These are phyloP conservation scores for Sinotaia quadrata DNA, from an alignment of 2,888 invertebrate genomes.

Conservation along the genomic window DNA sequence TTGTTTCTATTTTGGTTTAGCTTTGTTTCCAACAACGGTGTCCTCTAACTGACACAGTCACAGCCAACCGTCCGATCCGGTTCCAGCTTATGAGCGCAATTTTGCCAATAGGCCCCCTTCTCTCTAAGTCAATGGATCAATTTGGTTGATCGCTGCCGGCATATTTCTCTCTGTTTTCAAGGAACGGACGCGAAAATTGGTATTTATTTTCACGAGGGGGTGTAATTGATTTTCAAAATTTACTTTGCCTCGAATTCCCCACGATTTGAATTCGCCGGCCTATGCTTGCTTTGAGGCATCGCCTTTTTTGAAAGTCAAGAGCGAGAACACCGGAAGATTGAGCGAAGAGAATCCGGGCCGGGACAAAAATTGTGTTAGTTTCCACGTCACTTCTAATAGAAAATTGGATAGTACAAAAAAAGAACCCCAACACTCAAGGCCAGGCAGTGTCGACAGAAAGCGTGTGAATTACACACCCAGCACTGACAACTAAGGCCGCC, in stretches of 20 bases:
- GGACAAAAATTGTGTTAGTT: conserved; percentile 1
- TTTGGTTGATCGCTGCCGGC: too few relatives aligned
- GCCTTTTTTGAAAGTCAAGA: too few relatives aligned
- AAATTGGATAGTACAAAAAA: background rate
- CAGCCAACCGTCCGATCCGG: too few relatives aligned
- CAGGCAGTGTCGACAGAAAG: background rate
- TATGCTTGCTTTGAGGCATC: background rate
- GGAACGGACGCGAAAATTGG: conserved; percentile 2
- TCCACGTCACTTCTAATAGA: conserved; percentile 3
- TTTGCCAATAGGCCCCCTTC: too few relatives aligned
- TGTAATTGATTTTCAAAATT: conserved; percentile 8
- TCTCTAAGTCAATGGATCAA: too few relatives aligned
- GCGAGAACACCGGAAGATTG: background rate
- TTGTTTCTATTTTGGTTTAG: too few relatives aligned
- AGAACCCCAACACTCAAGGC: background rate
- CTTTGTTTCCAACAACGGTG: too few relatives aligned
- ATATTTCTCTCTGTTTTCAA: too few relatives aligned
- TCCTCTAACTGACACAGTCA: too few relatives aligned
- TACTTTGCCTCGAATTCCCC: background rate
- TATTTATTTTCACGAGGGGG: conserved; percentile 7
- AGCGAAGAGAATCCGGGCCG: background rate
- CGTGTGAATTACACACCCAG: background rate
- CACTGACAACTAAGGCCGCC: background rate
- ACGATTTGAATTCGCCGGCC: background rate
- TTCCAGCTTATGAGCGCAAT: too few relatives aligned